Base-by-base conservation (phyloP, 2,113 vertebrate genomes). In the Corythornis madagascariensis region DNA sequence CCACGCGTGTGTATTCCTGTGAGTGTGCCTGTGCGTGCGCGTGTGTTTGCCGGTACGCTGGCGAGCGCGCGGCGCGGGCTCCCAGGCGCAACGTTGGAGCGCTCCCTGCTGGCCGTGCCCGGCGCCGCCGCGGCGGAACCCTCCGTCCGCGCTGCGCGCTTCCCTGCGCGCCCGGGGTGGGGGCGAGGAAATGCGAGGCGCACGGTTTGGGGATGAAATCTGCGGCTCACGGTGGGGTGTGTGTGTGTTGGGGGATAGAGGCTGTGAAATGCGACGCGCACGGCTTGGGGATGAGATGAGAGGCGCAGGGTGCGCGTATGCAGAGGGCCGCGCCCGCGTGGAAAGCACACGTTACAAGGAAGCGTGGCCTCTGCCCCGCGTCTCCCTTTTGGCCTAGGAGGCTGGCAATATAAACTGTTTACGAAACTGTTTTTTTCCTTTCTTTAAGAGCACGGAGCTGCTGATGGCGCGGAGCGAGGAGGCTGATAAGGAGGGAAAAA, bases 71-170 rank as follows among this genome's bases (percentile, higher is more conserved):
- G 3, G 56, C 52, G 40, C 78, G 40, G 8, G 28, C 88, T 77
- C 9, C 82, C 88, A 97, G 95, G 92, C 83, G 61, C 93, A 96
- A 98, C 98, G 90, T 97, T 96, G 97, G 98, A 98, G 98, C 98
- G 98, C 98, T 98, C 98, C 98, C 98, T 99, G 98, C 98, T 98
- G 99, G 97, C 92, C 16, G 13, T 13, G 3, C 19, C 6, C 7
- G 33, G 93, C 19, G 25, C 31, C 4, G 45, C 48, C 10, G 52
- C 43, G 33, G 31, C 18, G 65, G 29, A 67, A 83, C 59, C 40
- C 55, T 25, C 71, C 77, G 77, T 53, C 88, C 65, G 60, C 70
- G 40, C 76, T 67, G 77, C 85, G 33, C 90, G 66, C 76, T 75
- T 69, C 60, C 69, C 76, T 60, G 78, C 86, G 59, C 83, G 4